Evolutionary conservation across 2,113 vertebrate genomes (phyloP), one percentile per base, ranked within the genome.

Genomic region (Sterrhoptilus dennistouni): DNA sequence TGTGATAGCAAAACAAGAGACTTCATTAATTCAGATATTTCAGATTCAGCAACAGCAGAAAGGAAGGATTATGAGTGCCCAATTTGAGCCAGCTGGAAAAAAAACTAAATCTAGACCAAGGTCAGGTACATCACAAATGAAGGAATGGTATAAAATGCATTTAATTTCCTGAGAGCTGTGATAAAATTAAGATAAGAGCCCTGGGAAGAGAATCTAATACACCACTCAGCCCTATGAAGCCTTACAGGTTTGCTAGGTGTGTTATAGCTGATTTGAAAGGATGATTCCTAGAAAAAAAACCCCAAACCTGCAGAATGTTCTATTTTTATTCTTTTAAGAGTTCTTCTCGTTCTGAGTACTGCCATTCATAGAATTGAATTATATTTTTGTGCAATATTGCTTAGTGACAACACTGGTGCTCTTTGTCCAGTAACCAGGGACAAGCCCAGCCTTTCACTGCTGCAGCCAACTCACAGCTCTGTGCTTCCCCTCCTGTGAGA

Each of bases 161-260:
- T 95, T 96, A 86, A 86, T 96, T 97, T 97, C 90, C 93, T 83
- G 79, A 81, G 23, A 93, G 29, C 56, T 88, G 60, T 75, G 72
- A 81, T 87, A 89, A 94, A 92, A 92, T 89, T 90, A 75, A 94
- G 71, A 92, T 53, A 68, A 64, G 53, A 70, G 60, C 31, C 11
- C 64, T 78, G 44, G 27, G 31, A 93, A 90, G 57, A 81, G 35
- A 91, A 36, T 74, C 44, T 86, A 78, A 92, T 81, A 60, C 27
- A 60, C 27, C 24, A 36, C 28, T 63, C 59, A 64, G 52, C 52
- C 63, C 83, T 78, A 56, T 53, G 49, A 90, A 91, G 33, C 35
- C 27, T 77, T 36, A 60, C 24, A 35, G 79, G 25, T 83, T 93
- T 91, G 77, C 70, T 80, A 59, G 63, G 47, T 29, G 35, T 78